Evolutionary conservation across 2,888 invertebrate genomes (phyloP), one percentile per base, ranked within the genome.

Genomic region (Agrotis exclamationis): DNA sequence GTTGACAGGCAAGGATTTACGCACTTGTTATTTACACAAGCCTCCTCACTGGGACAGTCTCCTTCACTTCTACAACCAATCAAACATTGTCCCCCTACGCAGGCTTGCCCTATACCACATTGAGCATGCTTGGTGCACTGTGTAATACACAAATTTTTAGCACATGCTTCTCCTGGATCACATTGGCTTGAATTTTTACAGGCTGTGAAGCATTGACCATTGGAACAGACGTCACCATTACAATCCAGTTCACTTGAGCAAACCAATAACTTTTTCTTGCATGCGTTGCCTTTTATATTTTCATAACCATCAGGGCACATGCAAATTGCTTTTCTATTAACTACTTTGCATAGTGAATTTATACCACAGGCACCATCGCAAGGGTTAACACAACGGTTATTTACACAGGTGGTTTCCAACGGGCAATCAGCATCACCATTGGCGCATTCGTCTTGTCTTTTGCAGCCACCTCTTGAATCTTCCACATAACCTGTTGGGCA

Each of bases 1-100:
- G 97, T 97, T 45, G 96, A 96, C 74, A 97, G 96, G 90, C 99
- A 99, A 28, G 99, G 98, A 95, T 99, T 97, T 88, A 97, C 96
- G 89, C 99, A 99, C 94, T 97, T 98, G 88, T 97, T 98, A 85
- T 98, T 98, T 51, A 99, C 97, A 88, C 99, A 99, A 4, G 98
- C 97, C 89, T 98, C 97, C 67, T 97, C 97, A 20, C 96, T 96
- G 1, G 97, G 96, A 88, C 99, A 99, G 86, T 99, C 98, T 86
- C 97, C 97, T 88, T 98, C 98, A 85, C 97, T 97, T 87, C 99
- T 97, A 89, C 99, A 99, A 28, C 99, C 99, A 70, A 98, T 95
- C 3, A 97, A 93, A 89, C 99, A 99, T 75, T 97, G 97, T 9
- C 98, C 98, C 77, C 96, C 97, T 18, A 98, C 96, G 89, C 99